phyloP scores from a whole-genome alignment of 1,140 invertebrate species.

The Amyelois transitella region DNA sequence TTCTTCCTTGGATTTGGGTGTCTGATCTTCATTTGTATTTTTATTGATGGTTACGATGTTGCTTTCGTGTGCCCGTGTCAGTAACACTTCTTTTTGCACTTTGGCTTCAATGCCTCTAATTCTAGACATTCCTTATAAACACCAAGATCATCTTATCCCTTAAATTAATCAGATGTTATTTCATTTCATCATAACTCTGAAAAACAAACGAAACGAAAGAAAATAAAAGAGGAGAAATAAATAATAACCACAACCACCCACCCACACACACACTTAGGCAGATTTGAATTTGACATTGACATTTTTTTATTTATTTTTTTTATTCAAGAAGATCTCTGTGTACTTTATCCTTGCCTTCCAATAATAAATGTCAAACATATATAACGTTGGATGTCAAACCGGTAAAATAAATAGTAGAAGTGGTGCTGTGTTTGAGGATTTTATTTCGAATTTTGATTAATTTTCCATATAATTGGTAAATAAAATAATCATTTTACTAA shows the following conservation, averaged over 20 bases:
- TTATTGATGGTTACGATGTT: constrained; percentile 29
- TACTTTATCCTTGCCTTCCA: no score
- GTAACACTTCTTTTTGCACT: constrained; percentile 38
- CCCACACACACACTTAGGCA: no score
- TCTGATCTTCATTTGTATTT: constrained; percentile 35
- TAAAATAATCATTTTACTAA: background rate
- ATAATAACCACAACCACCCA: no score
- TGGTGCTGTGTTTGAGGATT: no score
- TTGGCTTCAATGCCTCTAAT: constrained; percentile 50
- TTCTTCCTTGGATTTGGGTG: constrained; percentile 39
- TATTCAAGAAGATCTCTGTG: no score
- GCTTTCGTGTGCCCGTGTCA: constrained; percentile 25
- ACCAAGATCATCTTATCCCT: background rate
- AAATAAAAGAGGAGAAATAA: background rate
- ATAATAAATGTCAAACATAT: background rate
- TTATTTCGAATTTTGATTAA: no score
- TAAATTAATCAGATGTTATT: background rate
- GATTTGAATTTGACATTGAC: no score
- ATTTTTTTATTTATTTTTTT: no score
- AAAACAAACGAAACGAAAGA: constrained; percentile 1
- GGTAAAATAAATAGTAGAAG: background rate
- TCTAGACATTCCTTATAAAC: constrained; percentile 43
- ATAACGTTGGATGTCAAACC: background rate
- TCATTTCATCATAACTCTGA: background rate
- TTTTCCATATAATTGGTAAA: background rate